These are phyloP conservation scores for Drosophila sproati DNA, from an alignment of 1,140 invertebrate species.

Conservation along the genomic window DNA sequence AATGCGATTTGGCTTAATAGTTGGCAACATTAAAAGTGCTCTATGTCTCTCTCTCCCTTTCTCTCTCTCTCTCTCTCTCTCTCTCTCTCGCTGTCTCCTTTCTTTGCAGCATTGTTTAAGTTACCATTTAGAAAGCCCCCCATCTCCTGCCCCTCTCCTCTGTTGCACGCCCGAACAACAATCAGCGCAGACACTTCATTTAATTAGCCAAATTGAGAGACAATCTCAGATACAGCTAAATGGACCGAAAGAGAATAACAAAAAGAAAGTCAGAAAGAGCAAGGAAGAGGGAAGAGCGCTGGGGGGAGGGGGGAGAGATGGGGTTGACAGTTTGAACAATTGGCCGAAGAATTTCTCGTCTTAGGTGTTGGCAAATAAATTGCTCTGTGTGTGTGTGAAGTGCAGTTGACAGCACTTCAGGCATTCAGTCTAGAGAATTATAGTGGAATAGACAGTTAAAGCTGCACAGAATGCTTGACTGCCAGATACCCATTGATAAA, in stretches of 20 bases:
- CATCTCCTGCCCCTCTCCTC: background rate
- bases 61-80: too few relatives aligned
- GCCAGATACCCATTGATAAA: too few relatives aligned
- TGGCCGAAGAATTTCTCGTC: too few relatives aligned
- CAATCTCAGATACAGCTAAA: background rate
- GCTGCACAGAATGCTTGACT: too few relatives aligned
- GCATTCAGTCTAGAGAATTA: too few relatives aligned
- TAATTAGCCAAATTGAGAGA: constrained; percentile 51
- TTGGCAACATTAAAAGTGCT: constrained; percentile 41
- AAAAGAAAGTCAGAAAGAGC: background rate
- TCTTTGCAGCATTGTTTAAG: constrained; percentile 16
- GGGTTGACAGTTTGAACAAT: too few relatives aligned
- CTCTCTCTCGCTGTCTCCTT: background rate
- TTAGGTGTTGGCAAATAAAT: too few relatives aligned
- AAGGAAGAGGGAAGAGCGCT: background rate
- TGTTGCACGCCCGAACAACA: background rate
- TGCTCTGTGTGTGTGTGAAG: too few relatives aligned
- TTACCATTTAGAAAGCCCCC: background rate
- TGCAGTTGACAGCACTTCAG: too few relatives aligned
- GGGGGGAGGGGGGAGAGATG: too few relatives aligned
- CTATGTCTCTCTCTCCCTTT: background rate
- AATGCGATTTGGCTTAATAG: constrained; percentile 51
- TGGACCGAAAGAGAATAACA: too few relatives aligned
- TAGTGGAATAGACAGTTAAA: too few relatives aligned
- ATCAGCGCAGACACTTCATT: constrained; percentile 25